These are phyloP conservation scores for Helicoverpa assulta DNA, from an alignment of 2,888 invertebrate species.

Conservation along the genomic window DNA sequence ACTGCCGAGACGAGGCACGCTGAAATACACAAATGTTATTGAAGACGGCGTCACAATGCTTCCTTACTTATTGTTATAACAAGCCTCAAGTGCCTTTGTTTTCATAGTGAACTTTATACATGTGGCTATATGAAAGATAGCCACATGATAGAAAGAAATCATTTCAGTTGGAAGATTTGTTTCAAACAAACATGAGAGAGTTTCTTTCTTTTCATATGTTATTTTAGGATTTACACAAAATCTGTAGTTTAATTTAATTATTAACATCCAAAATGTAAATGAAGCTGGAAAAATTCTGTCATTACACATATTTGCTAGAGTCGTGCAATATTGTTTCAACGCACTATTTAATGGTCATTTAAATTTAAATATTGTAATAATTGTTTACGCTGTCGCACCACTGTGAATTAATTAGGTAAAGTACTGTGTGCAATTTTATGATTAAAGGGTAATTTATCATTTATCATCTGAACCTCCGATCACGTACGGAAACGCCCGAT, in stretches of 20 bases:
- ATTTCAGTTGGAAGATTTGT: background rate
- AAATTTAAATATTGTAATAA: conserved; percentile 17
- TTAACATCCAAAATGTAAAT: conserved; percentile 1
- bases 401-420: conserved; percentile 9
- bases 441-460: conserved; percentile 19
- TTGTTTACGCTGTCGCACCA: conserved; percentile 4
- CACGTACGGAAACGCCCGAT: conserved; percentile 1
- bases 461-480: conserved; percentile 7
- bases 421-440: conserved; percentile 7
- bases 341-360: conserved; percentile 9
- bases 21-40: conserved; percentile 50
- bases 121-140: no score
- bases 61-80: conserved; percentile 26
- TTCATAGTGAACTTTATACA: conserved; percentile 26
- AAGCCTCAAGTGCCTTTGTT: conserved; percentile 26
- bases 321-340: conserved; percentile 2
- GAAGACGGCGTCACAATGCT: conserved; percentile 24
- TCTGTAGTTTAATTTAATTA: no score
- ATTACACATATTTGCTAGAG: background rate
- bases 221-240: no score
- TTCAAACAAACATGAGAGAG: no score
- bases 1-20: conserved; percentile 25
- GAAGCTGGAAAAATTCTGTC: conserved; percentile 1
- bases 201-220: no score
- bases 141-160: conserved; percentile 9